These are phyloP conservation scores for Crotalus tigris DNA, from an alignment of 2,113 vertebrate species.

Conservation along the genomic window DNA sequence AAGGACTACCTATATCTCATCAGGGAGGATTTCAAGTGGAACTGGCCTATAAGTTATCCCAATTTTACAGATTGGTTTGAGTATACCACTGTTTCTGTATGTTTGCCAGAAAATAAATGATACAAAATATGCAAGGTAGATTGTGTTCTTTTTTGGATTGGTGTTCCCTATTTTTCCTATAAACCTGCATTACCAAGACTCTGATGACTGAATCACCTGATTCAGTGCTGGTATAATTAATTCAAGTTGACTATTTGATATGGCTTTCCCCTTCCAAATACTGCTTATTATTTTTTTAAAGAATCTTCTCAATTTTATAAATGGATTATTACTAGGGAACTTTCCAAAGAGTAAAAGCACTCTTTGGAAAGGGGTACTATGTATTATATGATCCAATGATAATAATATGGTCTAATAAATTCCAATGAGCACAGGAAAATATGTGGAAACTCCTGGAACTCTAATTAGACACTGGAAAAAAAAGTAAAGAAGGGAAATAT, in stretches of 20 bases:
- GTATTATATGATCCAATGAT: not conserved
- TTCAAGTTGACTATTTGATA: not conserved
- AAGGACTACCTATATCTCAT: not conserved
- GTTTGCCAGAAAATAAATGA: not conserved
- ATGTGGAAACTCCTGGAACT: not conserved
- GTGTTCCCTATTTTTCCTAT: not conserved
- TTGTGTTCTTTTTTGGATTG: not conserved
- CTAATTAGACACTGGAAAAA: not conserved
- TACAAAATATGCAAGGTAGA: not conserved
- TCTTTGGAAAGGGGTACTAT: not conserved
- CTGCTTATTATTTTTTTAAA: conserved; percentile 6
- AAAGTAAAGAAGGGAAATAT: not conserved
- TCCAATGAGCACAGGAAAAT: not conserved
- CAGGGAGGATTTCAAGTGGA: not conserved
- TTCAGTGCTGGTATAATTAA: not conserved
- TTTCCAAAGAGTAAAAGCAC: not conserved
- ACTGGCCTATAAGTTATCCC: not conserved
- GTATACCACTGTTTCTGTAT: not conserved
- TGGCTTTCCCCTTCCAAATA: not conserved
- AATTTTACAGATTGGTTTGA: not conserved
- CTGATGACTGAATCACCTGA: not conserved
- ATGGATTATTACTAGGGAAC: not conserved
- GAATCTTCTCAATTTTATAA: not conserved
- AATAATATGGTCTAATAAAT: not conserved
- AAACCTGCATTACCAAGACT: not conserved